Conservation (phyloP, 1,140 invertebrate genomes). For the Macrocentrus cingulum region DNA sequence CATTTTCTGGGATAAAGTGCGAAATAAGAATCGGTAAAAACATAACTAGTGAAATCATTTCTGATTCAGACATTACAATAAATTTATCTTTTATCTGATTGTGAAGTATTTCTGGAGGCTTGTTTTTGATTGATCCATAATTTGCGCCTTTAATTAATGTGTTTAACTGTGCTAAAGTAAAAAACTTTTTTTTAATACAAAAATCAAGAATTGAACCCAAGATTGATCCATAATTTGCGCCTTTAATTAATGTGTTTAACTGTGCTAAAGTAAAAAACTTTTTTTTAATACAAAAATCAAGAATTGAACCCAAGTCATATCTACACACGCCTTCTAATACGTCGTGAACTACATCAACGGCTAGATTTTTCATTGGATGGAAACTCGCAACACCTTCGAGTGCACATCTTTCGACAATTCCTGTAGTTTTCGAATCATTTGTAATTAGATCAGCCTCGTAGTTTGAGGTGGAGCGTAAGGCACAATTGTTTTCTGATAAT, state of each 20-base stretch:
- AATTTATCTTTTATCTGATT: constrained; percentile 24
- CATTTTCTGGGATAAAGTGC: constrained; percentile 26
- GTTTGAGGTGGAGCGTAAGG: constrained; percentile 22
- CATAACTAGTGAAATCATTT: constrained; percentile 34
- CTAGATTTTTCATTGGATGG: constrained; percentile 34
- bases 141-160: too few relatives aligned
- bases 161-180: too few relatives aligned
- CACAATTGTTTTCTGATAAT: constrained; percentile 29
- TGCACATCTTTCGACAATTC: too few relatives aligned
- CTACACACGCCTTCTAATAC: constrained; percentile 34
- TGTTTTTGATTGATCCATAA: too few relatives aligned
- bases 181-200: too few relatives aligned
- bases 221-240: constrained; percentile 24
- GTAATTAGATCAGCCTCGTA: constrained; percentile 16
- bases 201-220: constrained; percentile 30
- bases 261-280: constrained; percentile 32
- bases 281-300: constrained; percentile 29
- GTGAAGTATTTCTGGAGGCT: constrained; percentile 25
- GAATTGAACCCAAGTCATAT: constrained; percentile 34
- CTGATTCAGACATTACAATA: constrained; percentile 31
- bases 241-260: constrained; percentile 32
- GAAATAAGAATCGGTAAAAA: constrained; percentile 35
- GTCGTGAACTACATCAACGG: constrained; percentile 40
- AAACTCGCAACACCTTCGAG: constrained; percentile 23
- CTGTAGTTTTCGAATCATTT: too few relatives aligned